These are phyloP conservation scores for Grantiella picta DNA, from an alignment of 2,113 vertebrate genomes.

Conservation along the genomic window DNA sequence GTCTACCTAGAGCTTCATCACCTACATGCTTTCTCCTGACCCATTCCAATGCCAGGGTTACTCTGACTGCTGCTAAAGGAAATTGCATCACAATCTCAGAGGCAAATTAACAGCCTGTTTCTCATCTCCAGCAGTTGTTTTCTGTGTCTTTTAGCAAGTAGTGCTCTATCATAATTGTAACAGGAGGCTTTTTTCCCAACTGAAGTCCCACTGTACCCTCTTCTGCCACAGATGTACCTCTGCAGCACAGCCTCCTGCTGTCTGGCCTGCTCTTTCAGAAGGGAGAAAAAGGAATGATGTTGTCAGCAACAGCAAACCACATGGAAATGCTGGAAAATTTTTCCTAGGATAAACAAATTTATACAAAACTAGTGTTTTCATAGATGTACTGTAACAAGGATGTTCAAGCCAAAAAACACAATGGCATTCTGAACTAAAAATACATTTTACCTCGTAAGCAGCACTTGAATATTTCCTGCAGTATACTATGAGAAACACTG, in stretches of 20 bases:
- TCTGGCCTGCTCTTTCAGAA: background rate
- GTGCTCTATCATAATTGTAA: background rate
- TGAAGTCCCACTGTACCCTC: background rate
- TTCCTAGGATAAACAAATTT: background rate
- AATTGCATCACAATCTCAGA: background rate
- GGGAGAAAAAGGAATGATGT: background rate
- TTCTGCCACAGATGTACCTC: background rate
- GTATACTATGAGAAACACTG: background rate
- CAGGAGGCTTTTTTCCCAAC: background rate
- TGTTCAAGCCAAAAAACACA: background rate
- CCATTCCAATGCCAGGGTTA: background rate
- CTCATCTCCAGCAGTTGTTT: background rate
- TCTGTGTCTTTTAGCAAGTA: background rate
- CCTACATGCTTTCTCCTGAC: fast-evolving
- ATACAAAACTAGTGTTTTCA: background rate
- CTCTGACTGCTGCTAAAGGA: background rate
- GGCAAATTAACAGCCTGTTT: background rate
- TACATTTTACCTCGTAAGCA: background rate
- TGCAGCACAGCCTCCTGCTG: background rate
- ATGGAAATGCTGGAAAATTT: background rate
- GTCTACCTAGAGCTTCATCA: background rate
- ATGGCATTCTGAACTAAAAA: background rate
- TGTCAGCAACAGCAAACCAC: background rate
- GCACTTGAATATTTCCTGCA: background rate
- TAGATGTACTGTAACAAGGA: background rate